A percentile compares a stretch with the other conserved stretches of the same genome.
Evolutionary conservation across 2,797 vertebrate genomes (phyloP).

Genomic region (Amniataba percoides): DNA sequence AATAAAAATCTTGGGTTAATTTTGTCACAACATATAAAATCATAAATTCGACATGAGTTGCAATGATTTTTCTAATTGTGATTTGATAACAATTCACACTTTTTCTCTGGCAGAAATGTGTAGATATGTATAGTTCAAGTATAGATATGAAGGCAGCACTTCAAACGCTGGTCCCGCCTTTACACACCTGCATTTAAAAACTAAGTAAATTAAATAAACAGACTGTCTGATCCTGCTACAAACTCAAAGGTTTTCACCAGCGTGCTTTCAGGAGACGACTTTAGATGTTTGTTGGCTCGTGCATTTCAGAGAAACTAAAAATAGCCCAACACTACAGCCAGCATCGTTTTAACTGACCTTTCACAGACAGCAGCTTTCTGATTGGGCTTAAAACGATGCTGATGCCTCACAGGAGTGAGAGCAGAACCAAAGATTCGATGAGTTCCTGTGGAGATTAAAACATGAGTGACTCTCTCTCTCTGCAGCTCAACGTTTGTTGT

Average conservation of each 20-base stretch:
- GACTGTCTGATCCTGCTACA: not conserved
- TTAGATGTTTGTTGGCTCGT: not conserved
- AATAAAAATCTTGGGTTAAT: not conserved
- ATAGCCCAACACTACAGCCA: slow-evolving; percentile 7
- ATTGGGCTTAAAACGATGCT: not conserved
- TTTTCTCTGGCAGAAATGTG: not conserved
- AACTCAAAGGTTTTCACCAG: not conserved
- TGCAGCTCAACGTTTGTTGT: not conserved
- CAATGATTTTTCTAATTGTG: not conserved
- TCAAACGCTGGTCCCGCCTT: not conserved
- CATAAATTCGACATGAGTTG: not conserved
- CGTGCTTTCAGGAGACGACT: not conserved
- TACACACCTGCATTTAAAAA: not conserved
- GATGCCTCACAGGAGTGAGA: slow-evolving; percentile 13
- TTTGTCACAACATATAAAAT: not conserved
- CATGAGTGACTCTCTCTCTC: not conserved
- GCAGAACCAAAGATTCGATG: slow-evolving; percentile 2
- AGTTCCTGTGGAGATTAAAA: not conserved
- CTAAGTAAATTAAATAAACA: not conserved
- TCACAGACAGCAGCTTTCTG: not conserved
- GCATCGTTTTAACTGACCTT: not conserved
- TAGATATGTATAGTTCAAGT: too few relatives aligned
- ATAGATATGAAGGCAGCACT: not conserved
- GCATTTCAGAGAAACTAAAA: not conserved
- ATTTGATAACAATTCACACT: too few relatives aligned